Conservation (phyloP, 2,888 invertebrate genomes). For the Apoda limacodes region DNA sequence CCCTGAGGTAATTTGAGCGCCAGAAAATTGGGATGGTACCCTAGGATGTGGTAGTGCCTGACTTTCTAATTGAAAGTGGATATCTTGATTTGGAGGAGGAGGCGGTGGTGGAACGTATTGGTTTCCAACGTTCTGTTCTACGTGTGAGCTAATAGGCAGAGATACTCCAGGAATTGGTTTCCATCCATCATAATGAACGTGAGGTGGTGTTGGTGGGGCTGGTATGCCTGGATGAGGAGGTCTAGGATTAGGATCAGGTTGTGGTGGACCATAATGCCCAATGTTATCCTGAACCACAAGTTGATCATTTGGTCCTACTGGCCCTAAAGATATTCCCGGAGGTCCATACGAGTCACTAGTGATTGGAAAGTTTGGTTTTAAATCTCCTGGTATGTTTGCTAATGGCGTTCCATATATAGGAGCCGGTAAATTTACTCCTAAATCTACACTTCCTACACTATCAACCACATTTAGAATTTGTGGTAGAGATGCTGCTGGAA, state of each 20-base stretch:
- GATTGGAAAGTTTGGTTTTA: constrained; percentile 57
- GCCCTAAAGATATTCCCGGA: constrained; percentile 49
- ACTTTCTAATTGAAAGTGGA: constrained; percentile 38
- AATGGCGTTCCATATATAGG: constrained; percentile 55
- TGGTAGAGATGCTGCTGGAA: constrained; percentile 23
- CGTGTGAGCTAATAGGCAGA: constrained; percentile 43
- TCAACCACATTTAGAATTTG: constrained; percentile 21
- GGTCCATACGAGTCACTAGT: constrained; percentile 58
- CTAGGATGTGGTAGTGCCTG: constrained; percentile 27
- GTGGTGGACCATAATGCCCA: constrained; percentile 69
- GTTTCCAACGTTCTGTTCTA: constrained; percentile 29
- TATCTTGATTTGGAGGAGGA: constrained; percentile 32
- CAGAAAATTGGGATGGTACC: constrained; percentile 29
- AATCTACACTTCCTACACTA: constrained; percentile 27
- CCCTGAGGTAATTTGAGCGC: constrained; percentile 45
- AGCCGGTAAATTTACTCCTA: constrained; percentile 46
- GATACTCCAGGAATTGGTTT: constrained; percentile 81
- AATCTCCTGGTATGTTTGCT: constrained; percentile 33
- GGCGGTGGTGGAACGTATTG: constrained; percentile 49
- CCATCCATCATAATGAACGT: constrained; percentile 87
- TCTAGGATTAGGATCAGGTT: constrained; percentile 68
- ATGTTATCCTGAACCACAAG: constrained; percentile 44
- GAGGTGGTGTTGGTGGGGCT: constrained; percentile 80
- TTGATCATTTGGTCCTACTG: constrained; percentile 48
- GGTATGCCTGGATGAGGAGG: constrained; percentile 77